Evolutionary conservation across 1,140 invertebrate species (phyloP).

Genomic region (Zaprionus vittiger): DNA sequence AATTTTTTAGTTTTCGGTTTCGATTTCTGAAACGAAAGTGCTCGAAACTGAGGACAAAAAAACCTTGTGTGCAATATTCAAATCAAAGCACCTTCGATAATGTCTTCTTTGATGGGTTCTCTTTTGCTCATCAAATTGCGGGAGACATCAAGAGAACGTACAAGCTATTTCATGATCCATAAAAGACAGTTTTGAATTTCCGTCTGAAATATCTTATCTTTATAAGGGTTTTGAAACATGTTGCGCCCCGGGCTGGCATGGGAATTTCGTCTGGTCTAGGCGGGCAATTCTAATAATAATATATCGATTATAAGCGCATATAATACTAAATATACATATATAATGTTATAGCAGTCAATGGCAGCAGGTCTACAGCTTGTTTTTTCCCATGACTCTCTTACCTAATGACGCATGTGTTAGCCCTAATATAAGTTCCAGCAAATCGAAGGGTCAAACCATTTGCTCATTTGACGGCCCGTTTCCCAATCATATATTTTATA

Average conservation of each 20-base stretch:
- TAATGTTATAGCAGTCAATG: neutral
- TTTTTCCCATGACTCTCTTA: neutral
- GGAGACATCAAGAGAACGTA: neutral
- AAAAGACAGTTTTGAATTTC: neutral
- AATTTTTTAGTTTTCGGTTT: slow-evolving; percentile 28
- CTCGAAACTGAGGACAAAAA: neutral
- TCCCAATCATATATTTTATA: slow-evolving; percentile 30
- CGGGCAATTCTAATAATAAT: neutral
- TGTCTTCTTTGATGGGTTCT: neutral
- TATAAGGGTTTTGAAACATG: neutral
- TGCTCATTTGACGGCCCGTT: slow-evolving; percentile 19
- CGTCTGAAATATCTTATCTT: neutral
- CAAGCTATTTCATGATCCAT: neutral
- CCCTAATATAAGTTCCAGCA: slow-evolving; percentile 9
- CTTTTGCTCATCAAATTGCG: neutral
- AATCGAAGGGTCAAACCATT: slow-evolving; percentile 18
- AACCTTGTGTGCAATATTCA: neutral
- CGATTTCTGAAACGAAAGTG: slow-evolving; percentile 35
- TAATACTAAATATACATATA: neutral
- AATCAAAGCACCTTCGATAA: neutral
- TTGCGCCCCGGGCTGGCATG: neutral
- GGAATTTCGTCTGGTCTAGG: no score
- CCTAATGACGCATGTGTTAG: slow-evolving; percentile 10
- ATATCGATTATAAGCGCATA: neutral
- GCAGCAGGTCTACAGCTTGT: neutral